Evolutionary conservation across 2,797 vertebrate genomes (phyloP).

Genomic region (Cichlasoma orientale): DNA sequence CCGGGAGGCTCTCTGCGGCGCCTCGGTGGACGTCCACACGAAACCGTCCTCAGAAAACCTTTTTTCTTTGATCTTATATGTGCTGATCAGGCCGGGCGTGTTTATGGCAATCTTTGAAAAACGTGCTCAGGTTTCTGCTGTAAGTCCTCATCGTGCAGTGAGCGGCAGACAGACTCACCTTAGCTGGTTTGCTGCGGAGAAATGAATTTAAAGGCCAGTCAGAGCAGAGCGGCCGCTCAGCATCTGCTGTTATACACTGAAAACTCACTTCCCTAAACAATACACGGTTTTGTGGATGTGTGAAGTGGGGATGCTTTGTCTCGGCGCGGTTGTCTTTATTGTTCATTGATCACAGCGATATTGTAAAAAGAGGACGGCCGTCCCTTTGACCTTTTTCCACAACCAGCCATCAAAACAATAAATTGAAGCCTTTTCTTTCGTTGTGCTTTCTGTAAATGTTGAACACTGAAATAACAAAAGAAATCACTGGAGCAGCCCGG

Average conservation of each 20-base stretch:
- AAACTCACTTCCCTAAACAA: slow-evolving; percentile 34
- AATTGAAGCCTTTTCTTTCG: background rate
- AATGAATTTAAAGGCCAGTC: slow-evolving; percentile 44
- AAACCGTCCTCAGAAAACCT: background rate
- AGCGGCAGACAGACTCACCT: slow-evolving; percentile 31
- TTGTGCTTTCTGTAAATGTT: slow-evolving; percentile 1
- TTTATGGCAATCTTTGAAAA: slow-evolving; percentile 25
- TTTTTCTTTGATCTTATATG: slow-evolving; percentile 4
- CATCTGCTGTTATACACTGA: slow-evolving; percentile 33
- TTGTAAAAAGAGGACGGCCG: background rate
- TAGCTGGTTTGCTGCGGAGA: slow-evolving; percentile 49
- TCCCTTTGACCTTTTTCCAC: slow-evolving; percentile 29
- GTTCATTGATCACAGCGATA: slow-evolving; percentile 9
- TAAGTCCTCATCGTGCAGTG: slow-evolving; percentile 6
- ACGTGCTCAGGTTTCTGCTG: background rate
- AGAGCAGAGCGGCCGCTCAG: slow-evolving; percentile 24
- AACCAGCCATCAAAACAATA: background rate
- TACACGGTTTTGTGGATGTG: background rate
- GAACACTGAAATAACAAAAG: slow-evolving; percentile 6
- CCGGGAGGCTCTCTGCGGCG: slow-evolving; percentile 25
- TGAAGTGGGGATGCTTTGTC: background rate
- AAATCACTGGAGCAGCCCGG: slow-evolving; percentile 6
- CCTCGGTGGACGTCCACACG: background rate
- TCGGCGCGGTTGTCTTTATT: background rate
- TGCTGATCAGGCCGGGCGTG: slow-evolving; percentile 10